phyloP scores from a whole-genome alignment of 2,888 invertebrate genomes.

The Pandemis cinnamomeana region DNA sequence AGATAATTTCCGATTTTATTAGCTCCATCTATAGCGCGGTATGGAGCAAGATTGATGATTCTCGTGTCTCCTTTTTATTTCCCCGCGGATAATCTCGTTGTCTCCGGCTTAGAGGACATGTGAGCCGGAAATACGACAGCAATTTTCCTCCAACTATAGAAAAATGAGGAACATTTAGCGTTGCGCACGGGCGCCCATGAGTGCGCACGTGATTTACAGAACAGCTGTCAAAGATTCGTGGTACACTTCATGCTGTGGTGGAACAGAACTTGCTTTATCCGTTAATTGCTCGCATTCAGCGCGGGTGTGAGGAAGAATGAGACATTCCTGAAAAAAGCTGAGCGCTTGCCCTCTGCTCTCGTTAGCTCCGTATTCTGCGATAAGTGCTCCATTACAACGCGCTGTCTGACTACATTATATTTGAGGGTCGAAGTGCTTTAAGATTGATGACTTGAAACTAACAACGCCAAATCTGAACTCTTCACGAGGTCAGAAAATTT shows the following conservation, averaged over 20 bases:
- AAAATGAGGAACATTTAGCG: constrained; percentile 80
- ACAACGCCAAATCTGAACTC: background rate
- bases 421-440: background rate
- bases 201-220: constrained; percentile 53
- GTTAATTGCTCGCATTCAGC: constrained; percentile 22
- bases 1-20: constrained; percentile 47
- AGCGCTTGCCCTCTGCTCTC: constrained; percentile 25
- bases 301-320: background rate
- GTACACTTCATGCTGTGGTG: constrained; percentile 31
- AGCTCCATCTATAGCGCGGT: constrained; percentile 58
- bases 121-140: constrained; percentile 81
- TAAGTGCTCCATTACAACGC: constrained; percentile 23
- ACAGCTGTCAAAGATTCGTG: constrained; percentile 51
- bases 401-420: constrained; percentile 21
- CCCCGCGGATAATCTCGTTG: constrained; percentile 81
- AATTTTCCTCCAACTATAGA: constrained; percentile 82
- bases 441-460: background rate
- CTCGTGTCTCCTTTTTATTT: constrained; percentile 80
- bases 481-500: background rate
- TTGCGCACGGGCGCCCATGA: constrained; percentile 69
- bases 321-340: constrained; percentile 20
- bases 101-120: constrained; percentile 81
- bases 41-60: constrained; percentile 73
- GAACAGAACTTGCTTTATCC: constrained; percentile 7
- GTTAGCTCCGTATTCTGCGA: constrained; percentile 26